Evolutionary conservation across 2,888 invertebrate species (phyloP), one percentile per base, ranked within the genome.

Genomic region (Erebia epiphron): DNA sequence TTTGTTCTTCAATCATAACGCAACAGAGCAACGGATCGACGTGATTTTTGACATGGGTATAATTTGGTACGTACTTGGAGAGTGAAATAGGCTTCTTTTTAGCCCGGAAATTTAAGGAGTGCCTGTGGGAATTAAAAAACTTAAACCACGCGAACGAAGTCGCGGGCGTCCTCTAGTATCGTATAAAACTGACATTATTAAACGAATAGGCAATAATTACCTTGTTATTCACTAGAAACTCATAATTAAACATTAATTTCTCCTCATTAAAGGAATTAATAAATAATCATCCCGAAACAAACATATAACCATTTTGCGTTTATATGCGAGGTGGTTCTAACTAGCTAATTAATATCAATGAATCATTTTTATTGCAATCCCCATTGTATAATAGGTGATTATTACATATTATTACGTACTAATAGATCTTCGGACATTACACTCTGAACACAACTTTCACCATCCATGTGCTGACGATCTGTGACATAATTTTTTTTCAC

Each of bases 401-500:
- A 70, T 70, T 64, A 65, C 56, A 70, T 43, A 58, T 63, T 61
- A 49, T 62, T 62, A 57, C 62, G 50, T 62, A 46, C 46, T 0
- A 69, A 69, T 57, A 68, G 56, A 72, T 74, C 73, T 70, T 72
- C 67, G 60, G 61, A 62, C 68, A 70, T 66, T 56, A 66, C 13
- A 46, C 46, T 43, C 7, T 16, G 49, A 68, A 49, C 26, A 66
- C 65, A 66, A 74, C 76, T 76, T 76, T 76, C 76, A 76, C 76
- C 73, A 69, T 74, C 65, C 67, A 50, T 64, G 73, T 49, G 69
- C 56, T 68, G 68, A 64, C 66, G 68, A 69, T 67, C 66, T 68
- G 56, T 76, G 75, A 75, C 74, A 75, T 75, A 76, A 75, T 74
- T 58, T 70, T 65, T 65, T 49, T 60, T 41, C n/a, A 41, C 21